phyloP scores from a whole-genome alignment of 2,797 vertebrate species.

The Picus viridis region DNA sequence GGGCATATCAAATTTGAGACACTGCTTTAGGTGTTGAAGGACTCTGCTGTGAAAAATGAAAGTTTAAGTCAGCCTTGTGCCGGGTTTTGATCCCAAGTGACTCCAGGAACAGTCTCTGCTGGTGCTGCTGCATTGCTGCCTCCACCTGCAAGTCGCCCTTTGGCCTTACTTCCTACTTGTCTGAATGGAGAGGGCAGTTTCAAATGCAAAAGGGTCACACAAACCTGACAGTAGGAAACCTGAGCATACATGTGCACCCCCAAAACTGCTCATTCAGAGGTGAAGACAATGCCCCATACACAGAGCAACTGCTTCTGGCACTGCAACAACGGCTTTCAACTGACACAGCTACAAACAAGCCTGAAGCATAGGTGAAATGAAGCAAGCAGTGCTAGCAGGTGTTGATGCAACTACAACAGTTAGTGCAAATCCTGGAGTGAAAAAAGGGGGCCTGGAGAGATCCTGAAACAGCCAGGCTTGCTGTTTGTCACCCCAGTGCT shows the following conservation, averaged over 20 bases:
- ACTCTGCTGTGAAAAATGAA: neutral
- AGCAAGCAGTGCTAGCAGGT: neutral
- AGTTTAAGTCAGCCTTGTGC: neutral
- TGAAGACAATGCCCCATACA: neutral
- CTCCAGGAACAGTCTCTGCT: neutral
- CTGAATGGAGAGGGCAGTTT: neutral
- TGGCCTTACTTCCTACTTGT: constrained; percentile 28
- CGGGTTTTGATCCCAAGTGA: neutral
- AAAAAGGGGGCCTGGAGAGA: neutral
- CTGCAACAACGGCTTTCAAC: neutral
- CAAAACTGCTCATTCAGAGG: neutral
- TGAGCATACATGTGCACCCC: neutral
- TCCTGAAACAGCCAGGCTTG: neutral
- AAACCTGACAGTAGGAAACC: constrained; percentile 3
- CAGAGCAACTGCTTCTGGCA: neutral
- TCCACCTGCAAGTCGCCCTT: constrained; percentile 19
- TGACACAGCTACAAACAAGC: neutral
- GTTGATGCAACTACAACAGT: neutral
- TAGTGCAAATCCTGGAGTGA: neutral
- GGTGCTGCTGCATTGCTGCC: neutral
- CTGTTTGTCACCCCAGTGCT: no score
- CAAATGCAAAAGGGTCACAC: neutral
- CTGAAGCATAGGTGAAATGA: neutral
- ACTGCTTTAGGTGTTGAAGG: neutral
- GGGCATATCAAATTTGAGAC: neutral